A percentile compares a stretch with the other conserved stretches of the same genome.
phyloP scores from a whole-genome alignment of 2,888 invertebrate genomes.

The Catocala sponsa region DNA sequence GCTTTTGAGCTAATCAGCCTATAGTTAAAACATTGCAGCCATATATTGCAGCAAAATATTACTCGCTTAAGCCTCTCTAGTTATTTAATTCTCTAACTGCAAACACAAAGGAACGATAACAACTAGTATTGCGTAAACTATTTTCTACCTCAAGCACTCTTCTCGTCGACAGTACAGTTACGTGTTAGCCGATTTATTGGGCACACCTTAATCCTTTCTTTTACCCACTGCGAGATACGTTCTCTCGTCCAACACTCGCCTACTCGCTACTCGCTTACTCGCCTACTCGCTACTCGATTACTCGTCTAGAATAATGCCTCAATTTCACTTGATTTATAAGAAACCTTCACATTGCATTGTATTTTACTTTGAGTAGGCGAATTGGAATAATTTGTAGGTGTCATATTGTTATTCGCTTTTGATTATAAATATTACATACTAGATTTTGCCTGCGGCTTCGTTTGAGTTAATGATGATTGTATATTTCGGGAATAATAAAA shows the following conservation, averaged over 20 bases:
- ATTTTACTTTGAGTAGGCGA: constrained; percentile 5
- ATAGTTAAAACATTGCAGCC: no score
- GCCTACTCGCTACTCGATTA: constrained; percentile 1
- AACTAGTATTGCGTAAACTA: no score
- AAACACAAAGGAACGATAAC: no score
- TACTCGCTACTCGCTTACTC: not conserved
- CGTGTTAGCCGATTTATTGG: constrained; percentile 52
- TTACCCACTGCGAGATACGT: constrained; percentile 38
- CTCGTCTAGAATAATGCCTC: constrained; percentile 43
- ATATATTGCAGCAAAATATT: no score
- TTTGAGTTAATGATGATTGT: no score
- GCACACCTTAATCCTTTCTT: constrained; percentile 46
- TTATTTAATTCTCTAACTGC: no score
- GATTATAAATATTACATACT: no score
- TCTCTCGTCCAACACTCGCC: constrained; percentile 6
- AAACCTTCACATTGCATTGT: constrained; percentile 19
- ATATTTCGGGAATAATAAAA: no score
- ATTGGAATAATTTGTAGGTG: not conserved
- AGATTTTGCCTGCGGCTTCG: no score
- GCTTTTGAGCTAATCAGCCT: no score
- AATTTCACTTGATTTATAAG: constrained; percentile 43
- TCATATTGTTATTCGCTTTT: no score
- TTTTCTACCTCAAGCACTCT: constrained; percentile 17
- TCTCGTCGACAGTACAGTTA: constrained; percentile 29
- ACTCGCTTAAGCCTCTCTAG: no score